Percentiles rank a stretch among this genome's conserved stretches.
phyloP scores from a whole-genome alignment of 2,888 invertebrate species.

The Empis livida region DNA sequence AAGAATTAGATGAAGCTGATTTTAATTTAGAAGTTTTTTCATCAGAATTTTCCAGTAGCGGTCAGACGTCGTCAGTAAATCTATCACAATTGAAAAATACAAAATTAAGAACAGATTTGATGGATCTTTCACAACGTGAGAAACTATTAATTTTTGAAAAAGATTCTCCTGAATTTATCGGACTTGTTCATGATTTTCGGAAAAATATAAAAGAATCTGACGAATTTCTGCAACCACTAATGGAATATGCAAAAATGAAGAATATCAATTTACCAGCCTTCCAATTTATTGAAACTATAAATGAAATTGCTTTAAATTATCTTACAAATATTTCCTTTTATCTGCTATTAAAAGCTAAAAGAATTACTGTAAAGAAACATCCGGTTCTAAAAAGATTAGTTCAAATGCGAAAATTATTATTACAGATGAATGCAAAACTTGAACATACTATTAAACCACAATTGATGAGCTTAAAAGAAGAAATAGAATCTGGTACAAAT shows the following conservation, averaged over 20 bases:
- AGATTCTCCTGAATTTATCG: slow-evolving; percentile 77
- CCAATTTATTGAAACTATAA: slow-evolving; percentile 57
- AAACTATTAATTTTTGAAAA: slow-evolving; percentile 64
- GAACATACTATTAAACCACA: slow-evolving; percentile 53
- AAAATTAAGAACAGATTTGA: slow-evolving; percentile 61
- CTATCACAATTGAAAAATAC: too few species aligned
- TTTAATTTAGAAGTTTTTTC: slow-evolving; percentile 49
- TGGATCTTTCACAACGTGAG: slow-evolving; percentile 59
- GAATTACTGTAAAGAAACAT: slow-evolving; percentile 60
- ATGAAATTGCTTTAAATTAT: slow-evolving; percentile 62
- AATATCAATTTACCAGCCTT: slow-evolving; percentile 52
- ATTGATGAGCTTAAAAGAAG: slow-evolving; percentile 48
- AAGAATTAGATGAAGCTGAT: slow-evolving; percentile 67
- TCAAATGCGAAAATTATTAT: slow-evolving; percentile 63
- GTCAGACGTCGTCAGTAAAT: too few species aligned
- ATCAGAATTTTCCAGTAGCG: slow-evolving; percentile 16
- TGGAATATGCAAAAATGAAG: slow-evolving; percentile 47
- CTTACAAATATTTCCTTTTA: slow-evolving; percentile 79
- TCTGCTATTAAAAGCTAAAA: slow-evolving; percentile 66
- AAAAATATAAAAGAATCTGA: slow-evolving; percentile 52
- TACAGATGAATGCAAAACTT: slow-evolving; percentile 58
- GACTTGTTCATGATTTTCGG: slow-evolving; percentile 66
- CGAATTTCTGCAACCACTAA: slow-evolving; percentile 52
- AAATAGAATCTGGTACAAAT: slow-evolving; percentile 37
- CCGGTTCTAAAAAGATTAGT: slow-evolving; percentile 79